phyloP scores from a whole-genome alignment of 1,140 invertebrate genomes.

The Drosophila mayri region DNA sequence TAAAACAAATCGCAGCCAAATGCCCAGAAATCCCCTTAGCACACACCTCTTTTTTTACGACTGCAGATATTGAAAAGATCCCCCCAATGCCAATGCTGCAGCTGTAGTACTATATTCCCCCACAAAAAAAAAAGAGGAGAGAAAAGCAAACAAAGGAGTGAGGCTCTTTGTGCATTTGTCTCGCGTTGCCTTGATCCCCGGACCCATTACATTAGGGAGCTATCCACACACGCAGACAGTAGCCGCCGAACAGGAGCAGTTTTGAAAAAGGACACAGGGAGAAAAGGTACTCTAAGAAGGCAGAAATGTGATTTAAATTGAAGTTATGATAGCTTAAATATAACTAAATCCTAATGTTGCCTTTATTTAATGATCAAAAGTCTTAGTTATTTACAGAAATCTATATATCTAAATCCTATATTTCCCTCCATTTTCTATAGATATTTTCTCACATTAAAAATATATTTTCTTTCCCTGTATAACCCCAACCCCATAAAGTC shows the following conservation, averaged over 20 bases:
- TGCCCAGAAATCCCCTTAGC: conserved; percentile 30
- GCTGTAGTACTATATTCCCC: conserved; percentile 17
- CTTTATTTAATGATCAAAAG: not conserved
- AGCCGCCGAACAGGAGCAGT: conserved; percentile 48
- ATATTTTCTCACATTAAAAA: not conserved
- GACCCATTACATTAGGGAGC: conserved; percentile 69
- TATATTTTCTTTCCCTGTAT: not conserved
- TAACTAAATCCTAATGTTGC: too few species aligned
- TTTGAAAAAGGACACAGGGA: not conserved
- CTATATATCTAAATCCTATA: not conserved
- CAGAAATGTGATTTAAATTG: not conserved
- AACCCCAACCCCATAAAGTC: conserved; percentile 12
- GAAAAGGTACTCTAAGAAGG: not conserved
- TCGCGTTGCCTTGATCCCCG: conserved; percentile 78
- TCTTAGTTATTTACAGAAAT: not conserved
- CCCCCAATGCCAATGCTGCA: conserved; percentile 36
- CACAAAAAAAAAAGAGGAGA: not conserved
- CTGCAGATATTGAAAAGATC: conserved; percentile 32
- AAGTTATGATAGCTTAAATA: not conserved
- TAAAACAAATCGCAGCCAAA: conserved; percentile 27
- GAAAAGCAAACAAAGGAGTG: conserved; percentile 41
- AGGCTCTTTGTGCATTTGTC: conserved; percentile 79
- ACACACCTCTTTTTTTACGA: conserved; percentile 29
- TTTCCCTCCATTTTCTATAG: not conserved
- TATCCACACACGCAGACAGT: conserved; percentile 35